Evolutionary conservation across 2,888 invertebrate genomes (phyloP).

Genomic region (Harpalus rufipes): DNA sequence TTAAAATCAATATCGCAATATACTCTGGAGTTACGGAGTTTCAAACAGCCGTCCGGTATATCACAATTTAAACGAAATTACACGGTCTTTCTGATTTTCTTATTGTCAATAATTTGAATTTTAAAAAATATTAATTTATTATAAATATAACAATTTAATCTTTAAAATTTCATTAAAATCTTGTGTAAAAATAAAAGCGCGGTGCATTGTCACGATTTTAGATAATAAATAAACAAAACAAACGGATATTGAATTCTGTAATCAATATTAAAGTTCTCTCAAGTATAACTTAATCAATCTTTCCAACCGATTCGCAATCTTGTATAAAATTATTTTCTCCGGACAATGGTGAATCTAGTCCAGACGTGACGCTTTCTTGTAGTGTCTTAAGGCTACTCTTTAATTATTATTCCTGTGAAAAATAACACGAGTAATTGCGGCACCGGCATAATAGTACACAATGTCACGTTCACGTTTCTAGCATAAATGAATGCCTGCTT

Average conservation of each 20-base stretch:
- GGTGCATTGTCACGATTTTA: not conserved
- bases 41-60: too few species aligned
- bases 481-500: slow-evolving; percentile 57
- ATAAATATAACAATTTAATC: too few species aligned
- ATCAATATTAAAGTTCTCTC: not conserved
- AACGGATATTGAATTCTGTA: too few species aligned
- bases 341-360: slow-evolving; percentile 10
- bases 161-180: too few species aligned
- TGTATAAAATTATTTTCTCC: not conserved
- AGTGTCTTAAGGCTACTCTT: slow-evolving; percentile 45
- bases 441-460: slow-evolving; percentile 30
- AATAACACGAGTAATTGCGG: slow-evolving; percentile 54
- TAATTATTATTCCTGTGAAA: slow-evolving; percentile 61
- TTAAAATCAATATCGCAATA: too few species aligned
- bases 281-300: not conserved
- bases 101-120: too few species aligned
- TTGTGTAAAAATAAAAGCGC: not conserved
- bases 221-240: too few species aligned
- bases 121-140: too few species aligned
- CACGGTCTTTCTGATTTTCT: too few species aligned
- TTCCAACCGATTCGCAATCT: not conserved
- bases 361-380: slow-evolving; percentile 21
- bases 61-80: too few species aligned
- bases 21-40: too few species aligned
- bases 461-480: slow-evolving; percentile 64